A percentile compares a stretch with the other conserved stretches of the same genome.
These are phyloP conservation scores for Drosophila varians DNA, from an alignment of 1,140 invertebrate species.

Conservation along the genomic window DNA sequence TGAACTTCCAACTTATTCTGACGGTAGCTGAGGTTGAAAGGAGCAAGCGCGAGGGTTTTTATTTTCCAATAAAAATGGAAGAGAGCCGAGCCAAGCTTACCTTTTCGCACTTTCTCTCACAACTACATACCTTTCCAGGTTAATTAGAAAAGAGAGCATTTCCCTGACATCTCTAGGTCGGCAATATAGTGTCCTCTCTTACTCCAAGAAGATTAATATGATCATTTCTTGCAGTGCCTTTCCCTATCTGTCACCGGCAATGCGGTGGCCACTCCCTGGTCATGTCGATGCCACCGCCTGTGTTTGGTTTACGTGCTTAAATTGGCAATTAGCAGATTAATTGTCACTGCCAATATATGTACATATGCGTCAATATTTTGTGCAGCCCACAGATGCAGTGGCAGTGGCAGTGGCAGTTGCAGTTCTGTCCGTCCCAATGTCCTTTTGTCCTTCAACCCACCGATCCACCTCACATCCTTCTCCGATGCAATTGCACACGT, in stretches of 20 bases:
- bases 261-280: constrained; percentile 33
- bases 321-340: constrained; percentile 82
- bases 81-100: too few relatives aligned
- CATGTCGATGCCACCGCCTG: constrained; percentile 58
- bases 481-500: constrained; percentile 25
- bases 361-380: constrained; percentile 74
- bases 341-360: constrained; percentile 81
- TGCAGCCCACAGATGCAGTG: constrained; percentile 55
- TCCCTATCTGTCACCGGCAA: constrained; percentile 10
- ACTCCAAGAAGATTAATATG: background rate
- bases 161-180: background rate
- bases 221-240: background rate
- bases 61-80: too few relatives aligned
- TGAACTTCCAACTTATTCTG: too few relatives aligned
- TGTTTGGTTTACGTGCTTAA: constrained; percentile 82
- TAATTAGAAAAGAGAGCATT: background rate
- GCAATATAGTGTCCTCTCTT: too few relatives aligned
- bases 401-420: constrained; percentile 26
- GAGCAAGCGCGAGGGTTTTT: too few relatives aligned
- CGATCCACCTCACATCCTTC: background rate
- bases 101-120: background rate
- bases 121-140: background rate
- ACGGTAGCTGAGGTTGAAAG: too few relatives aligned
- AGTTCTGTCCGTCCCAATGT: background rate
- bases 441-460: background rate